Evolutionary conservation across 1,140 invertebrate species (phyloP), one percentile per base, ranked within the genome.

Genomic region (Drosophila triauraria): DNA sequence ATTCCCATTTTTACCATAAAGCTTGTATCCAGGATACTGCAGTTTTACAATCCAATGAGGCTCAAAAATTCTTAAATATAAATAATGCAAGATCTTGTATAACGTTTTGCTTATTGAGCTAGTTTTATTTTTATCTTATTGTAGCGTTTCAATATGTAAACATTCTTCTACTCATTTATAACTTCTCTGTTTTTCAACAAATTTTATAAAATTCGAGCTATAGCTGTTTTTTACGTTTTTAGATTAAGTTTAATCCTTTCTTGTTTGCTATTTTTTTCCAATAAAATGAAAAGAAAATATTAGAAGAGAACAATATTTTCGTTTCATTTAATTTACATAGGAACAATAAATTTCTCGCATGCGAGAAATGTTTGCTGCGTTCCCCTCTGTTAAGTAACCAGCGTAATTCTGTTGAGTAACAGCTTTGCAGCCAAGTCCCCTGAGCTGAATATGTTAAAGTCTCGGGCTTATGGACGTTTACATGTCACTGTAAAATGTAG

Each of bases 261-360:
- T 9, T 32, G 30, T 32, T 32, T 27, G 27, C 27, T n/a, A 27
- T 32, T 9, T 32, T 8, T 9, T 32, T 9, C 2, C 8, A 32
- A 32, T 9, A 32, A 32, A 35, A 35, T 35, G 9, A 35, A 35
- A 7, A n/a, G 0, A n/a, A 42, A 42, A 46, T 20, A 46, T 20
- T 20, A 2, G 9, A 4, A 20, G 60, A n/a, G 38, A 13, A 51
- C 30, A 25, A 2, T 12, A 20, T n/a, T 42, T 8, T 7, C n/a
- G 51, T 46, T 56, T 25, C 51, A 20, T n/a, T 56, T 17, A 20
- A 12, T 64, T 46, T 9, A 10, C 27, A 25, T 56, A 25, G 40
- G 42, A 64, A 44, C 7, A 6, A 0, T 3, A 0, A 2, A 44
- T 13, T 43, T 56, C 56, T 64, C 51, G 62, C 62, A 64, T 64